These are phyloP conservation scores for Nasonovia ribisnigri DNA, from an alignment of 2,888 invertebrate species.

Conservation along the genomic window DNA sequence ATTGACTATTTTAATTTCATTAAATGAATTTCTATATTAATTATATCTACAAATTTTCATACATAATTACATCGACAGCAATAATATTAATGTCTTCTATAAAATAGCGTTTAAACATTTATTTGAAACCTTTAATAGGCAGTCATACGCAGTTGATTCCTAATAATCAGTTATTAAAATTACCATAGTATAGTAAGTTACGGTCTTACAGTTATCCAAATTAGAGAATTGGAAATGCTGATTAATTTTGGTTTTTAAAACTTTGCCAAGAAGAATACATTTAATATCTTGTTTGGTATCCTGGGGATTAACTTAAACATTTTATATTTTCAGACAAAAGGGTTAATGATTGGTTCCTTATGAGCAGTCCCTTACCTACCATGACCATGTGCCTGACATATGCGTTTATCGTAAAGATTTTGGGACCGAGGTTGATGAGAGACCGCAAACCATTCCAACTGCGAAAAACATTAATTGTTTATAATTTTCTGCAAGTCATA, in stretches of 20 bases:
- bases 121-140: neutral
- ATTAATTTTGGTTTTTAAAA: neutral
- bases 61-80: neutral
- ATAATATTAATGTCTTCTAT: neutral
- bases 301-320: neutral
- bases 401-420: slow-evolving; percentile 77
- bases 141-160: neutral
- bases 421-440: slow-evolving; percentile 90
- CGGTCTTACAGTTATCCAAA: neutral
- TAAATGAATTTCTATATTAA: neutral
- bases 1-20: neutral
- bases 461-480: slow-evolving; percentile 82
- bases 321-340: slow-evolving; percentile 74
- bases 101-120: neutral
- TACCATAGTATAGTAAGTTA: neutral
- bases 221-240: neutral
- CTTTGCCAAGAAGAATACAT: neutral
- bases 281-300: neutral
- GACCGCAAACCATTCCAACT: slow-evolving; percentile 87
- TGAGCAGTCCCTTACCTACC: slow-evolving; percentile 79
- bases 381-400: slow-evolving; percentile 78
- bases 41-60: neutral
- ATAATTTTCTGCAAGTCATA: slow-evolving; percentile 90
- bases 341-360: slow-evolving; percentile 82
- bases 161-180: neutral